These are phyloP conservation scores for Grapholita molesta DNA, from an alignment of 1,140 invertebrate genomes.

Conservation along the genomic window DNA sequence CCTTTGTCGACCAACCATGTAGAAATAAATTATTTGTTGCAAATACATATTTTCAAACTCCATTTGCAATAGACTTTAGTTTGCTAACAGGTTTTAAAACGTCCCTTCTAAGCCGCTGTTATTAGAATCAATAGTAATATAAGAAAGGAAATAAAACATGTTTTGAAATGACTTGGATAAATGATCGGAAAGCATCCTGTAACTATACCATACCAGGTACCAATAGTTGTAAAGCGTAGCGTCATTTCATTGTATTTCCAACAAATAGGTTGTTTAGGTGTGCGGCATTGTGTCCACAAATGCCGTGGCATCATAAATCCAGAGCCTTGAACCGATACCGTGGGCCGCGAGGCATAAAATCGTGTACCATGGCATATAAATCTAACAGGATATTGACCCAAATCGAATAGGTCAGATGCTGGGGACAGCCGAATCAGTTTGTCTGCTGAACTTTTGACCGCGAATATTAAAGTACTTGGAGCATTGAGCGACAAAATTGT, in stretches of 20 bases:
- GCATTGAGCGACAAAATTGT: not conserved
- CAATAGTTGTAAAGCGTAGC: not conserved
- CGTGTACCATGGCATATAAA: constrained; percentile 23
- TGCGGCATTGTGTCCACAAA: constrained; percentile 52
- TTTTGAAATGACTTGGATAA: not conserved
- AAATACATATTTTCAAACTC: too few relatives aligned
- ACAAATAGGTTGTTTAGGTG: constrained; percentile 16
- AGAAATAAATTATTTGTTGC: too few relatives aligned
- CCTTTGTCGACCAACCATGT: not conserved
- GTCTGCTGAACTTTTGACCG: constrained; percentile 13
- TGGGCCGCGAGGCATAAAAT: constrained; percentile 8
- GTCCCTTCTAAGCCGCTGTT: too few relatives aligned
- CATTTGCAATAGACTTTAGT: too few relatives aligned
- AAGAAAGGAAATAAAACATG: not conserved
- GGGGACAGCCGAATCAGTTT: constrained; percentile 22
- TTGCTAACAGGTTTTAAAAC: too few relatives aligned
- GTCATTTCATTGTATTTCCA: constrained; percentile 10
- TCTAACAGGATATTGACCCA: constrained; percentile 56
- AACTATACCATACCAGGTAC: not conserved
- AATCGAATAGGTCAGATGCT: constrained; percentile 53
- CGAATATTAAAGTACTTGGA: not conserved
- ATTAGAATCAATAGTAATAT: too few relatives aligned
- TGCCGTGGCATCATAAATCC: constrained; percentile 64
- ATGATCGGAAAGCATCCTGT: not conserved
- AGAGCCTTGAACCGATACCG: constrained; percentile 45